phyloP scores from a whole-genome alignment of 2,888 invertebrate species.

The Calliscelio sp. region DNA sequence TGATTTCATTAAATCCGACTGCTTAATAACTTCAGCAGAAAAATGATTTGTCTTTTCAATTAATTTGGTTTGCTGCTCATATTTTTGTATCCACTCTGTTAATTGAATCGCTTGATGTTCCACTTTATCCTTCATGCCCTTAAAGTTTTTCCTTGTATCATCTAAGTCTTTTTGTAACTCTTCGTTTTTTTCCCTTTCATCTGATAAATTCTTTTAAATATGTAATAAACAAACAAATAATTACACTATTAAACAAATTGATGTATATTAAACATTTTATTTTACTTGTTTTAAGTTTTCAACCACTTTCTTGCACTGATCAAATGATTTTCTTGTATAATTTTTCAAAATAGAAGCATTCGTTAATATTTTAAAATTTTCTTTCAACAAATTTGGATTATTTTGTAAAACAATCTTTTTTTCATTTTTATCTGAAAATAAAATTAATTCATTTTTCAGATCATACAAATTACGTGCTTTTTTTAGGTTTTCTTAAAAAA shows the following conservation, averaged over 20 bases:
- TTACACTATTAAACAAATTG: too few relatives aligned
- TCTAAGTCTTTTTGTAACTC: conserved; percentile 44
- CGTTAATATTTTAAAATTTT: too few relatives aligned
- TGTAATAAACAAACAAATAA: conserved; percentile 9
- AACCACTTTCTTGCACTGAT: too few relatives aligned
- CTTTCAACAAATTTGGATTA: too few relatives aligned
- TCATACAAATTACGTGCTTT: too few relatives aligned
- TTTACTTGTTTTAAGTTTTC: conserved; percentile 26
- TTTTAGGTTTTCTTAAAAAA: too few relatives aligned
- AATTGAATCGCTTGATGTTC: conserved; percentile 7
- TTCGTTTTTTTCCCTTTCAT: conserved; percentile 27
- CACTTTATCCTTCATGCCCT: conserved; percentile 16
- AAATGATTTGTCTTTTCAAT: conserved; percentile 66
- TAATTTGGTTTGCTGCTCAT: conserved; percentile 73
- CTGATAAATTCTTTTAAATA: conserved; percentile 14
- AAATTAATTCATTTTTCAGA: too few relatives aligned
- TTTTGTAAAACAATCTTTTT: too few relatives aligned
- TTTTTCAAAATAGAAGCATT: too few relatives aligned
- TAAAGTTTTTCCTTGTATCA: background rate
- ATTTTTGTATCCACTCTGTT: conserved; percentile 42
- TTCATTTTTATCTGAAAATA: too few relatives aligned
- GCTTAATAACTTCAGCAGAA: conserved; percentile 76
- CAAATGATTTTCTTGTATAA: too few relatives aligned
- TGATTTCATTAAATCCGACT: conserved; percentile 73
- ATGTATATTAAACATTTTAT: too few relatives aligned